These are phyloP conservation scores for Tinamus guttatus DNA, from an alignment of 2,113 vertebrate genomes.

Conservation along the genomic window DNA sequence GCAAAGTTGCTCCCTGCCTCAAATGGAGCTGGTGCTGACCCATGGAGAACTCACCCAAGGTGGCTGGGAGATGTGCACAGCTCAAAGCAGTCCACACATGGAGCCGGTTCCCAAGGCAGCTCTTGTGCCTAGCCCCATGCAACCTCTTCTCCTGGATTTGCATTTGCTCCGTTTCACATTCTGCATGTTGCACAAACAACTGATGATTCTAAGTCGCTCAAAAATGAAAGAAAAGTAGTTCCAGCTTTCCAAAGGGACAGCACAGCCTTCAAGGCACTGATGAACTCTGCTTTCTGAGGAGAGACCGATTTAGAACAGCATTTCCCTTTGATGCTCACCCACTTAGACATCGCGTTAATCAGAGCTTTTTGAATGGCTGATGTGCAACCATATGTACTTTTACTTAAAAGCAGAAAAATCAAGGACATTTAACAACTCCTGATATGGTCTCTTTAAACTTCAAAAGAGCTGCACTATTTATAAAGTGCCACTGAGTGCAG, in stretches of 20 bases:
- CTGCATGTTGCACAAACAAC: not conserved
- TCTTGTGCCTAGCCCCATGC: not conserved
- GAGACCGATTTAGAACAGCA: constrained; percentile 8
- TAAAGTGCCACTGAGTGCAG: not conserved
- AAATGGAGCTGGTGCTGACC: not conserved
- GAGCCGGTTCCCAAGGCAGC: fast-evolving
- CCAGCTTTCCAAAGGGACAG: not conserved
- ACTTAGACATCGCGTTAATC: not conserved
- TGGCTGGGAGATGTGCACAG: not conserved
- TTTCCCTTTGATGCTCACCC: constrained; percentile 17
- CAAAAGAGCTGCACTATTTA: constrained; percentile 10
- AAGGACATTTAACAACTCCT: not conserved
- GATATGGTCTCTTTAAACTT: not conserved
- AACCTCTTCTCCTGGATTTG: not conserved
- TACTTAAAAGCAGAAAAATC: constrained; percentile 39
- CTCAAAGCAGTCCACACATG: not conserved
- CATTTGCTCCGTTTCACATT: not conserved
- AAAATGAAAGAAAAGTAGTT: not conserved
- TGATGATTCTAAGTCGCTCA: not conserved
- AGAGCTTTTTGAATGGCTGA: constrained; percentile 4
- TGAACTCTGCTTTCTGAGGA: not conserved
- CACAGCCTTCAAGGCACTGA: not conserved
- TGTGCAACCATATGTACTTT: not conserved
- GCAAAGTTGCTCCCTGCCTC: not conserved
- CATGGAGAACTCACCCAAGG: not conserved